Evolutionary conservation across 1,140 invertebrate genomes (phyloP), one percentile per base, ranked within the genome.

Genomic region (Anagrus nilaparvatae): DNA sequence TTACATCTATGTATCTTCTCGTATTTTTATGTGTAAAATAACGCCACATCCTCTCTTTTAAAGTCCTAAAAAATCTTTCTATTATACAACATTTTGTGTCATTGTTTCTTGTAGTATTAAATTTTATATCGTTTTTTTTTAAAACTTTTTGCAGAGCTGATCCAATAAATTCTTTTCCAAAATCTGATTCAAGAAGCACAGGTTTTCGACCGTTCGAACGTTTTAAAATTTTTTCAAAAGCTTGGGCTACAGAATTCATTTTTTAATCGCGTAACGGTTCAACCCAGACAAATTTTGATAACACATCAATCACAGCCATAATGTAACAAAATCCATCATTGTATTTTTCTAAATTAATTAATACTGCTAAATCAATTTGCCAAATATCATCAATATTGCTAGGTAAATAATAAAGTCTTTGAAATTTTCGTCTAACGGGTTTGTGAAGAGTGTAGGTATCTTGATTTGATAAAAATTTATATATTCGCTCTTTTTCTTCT

Each of bases 361-460:
- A 34, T 38, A 54, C 52, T 4, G 50, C 39, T 29, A 64, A 48
- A 55, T 69, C 65, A 12, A 58, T 49, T 41, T 69, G 53, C 53
- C 58, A 48, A 2, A 51, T 29, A 14, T 48, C 43, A 21, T 48
- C 49, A 4, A 47, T 36, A n/a, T 44, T 44, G 1, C 12, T n/a
- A 4, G 47, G 38, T n/a, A 36, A 37, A 19, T 47, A 47, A 2
- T 13, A 9, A 14, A 27, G 20, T 32, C 49, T 9, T 6, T 39
- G 36, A 41, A 47, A 47, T 25, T 34, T 29, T 25, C 32, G 30
- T 23, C 31, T n/a, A 1, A 43, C 32, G 6, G 34, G 18, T 21
- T 16, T 40, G 16, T 46, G 43, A 3, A 34, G 10, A 1, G 35
- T 49, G 24, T 43, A 49, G 1, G 40, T 25, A n/a, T 47, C 48